A percentile compares a stretch with the other conserved stretches of the same genome.
Conservation (phyloP, 2,888 invertebrate species). For the Calameuta filiformis region DNA sequence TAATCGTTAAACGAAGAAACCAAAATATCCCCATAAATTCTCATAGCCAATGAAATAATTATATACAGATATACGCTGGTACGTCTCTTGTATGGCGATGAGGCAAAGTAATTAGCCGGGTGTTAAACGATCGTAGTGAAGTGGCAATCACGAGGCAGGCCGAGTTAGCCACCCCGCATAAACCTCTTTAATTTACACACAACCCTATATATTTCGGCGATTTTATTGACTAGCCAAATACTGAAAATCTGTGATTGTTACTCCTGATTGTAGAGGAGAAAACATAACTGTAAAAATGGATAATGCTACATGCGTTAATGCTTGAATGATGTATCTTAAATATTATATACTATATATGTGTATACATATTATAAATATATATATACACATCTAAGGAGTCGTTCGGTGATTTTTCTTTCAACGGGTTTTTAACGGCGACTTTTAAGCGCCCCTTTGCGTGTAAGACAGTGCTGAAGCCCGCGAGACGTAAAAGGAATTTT, state of each 20-base stretch:
- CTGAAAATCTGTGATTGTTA: neutral
- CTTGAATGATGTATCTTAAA: neutral
- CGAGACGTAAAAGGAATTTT: neutral
- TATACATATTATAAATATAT: too few relatives aligned
- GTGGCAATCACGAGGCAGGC: neutral
- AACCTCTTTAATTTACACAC: neutral
- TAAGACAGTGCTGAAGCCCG: neutral
- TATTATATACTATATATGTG: neutral
- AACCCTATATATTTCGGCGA: neutral
- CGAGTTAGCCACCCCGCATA: neutral
- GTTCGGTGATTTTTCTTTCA: neutral
- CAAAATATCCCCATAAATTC: neutral
- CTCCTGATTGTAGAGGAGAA: neutral
- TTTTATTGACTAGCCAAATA: neutral
- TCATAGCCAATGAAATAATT: neutral
- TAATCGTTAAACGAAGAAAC: neutral
- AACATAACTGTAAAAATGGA: neutral
- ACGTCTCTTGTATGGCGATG: neutral
- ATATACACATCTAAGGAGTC: neutral
- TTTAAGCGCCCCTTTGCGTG: neutral
- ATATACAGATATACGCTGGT: neutral
- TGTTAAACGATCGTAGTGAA: neutral
- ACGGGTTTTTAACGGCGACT: neutral
- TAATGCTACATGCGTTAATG: neutral
- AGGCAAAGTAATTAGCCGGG: neutral